phyloP scores from a whole-genome alignment of 2,888 invertebrate genomes.

The Pammene fasciana region DNA sequence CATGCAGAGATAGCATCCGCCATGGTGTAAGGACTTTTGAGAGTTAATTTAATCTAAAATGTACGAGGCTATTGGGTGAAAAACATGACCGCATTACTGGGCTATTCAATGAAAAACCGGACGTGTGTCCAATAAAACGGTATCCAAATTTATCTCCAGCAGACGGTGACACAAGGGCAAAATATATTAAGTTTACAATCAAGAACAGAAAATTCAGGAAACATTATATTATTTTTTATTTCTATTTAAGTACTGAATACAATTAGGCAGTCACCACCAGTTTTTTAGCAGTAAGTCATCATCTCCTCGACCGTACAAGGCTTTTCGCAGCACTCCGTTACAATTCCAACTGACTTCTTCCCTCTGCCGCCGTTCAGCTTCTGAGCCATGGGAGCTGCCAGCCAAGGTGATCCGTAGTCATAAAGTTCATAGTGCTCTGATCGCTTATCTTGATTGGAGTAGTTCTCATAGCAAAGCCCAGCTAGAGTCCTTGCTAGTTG shows the following conservation, averaged over 20 bases:
- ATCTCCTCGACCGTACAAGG: conserved; percentile 5
- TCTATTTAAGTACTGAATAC: background rate
- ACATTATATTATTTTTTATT: no score
- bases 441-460: background rate
- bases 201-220: no score
- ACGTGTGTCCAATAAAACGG: no score
- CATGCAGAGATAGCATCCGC: no score
- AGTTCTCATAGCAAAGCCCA: conserved; percentile 1
- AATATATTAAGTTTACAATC: no score
- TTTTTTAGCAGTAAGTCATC: conserved; percentile 24
- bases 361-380: background rate
- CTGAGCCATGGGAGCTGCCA: conserved; percentile 3
- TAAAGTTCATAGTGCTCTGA: background rate
- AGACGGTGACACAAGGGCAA: no score
- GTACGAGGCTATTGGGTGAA: no score
- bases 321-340: conserved; percentile 19
- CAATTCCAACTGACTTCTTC: conserved; percentile 8
- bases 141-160: no score
- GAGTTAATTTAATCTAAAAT: no score
- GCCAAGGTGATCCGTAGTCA: conserved; percentile 14
- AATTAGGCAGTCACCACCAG: background rate
- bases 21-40: no score
- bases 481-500: conserved; percentile 5
- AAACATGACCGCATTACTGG: no score
- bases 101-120: no score